A percentile compares a stretch with the other conserved stretches of the same genome.
phyloP scores from a whole-genome alignment of 2,797 vertebrate genomes.

The Martes flavigula region DNA sequence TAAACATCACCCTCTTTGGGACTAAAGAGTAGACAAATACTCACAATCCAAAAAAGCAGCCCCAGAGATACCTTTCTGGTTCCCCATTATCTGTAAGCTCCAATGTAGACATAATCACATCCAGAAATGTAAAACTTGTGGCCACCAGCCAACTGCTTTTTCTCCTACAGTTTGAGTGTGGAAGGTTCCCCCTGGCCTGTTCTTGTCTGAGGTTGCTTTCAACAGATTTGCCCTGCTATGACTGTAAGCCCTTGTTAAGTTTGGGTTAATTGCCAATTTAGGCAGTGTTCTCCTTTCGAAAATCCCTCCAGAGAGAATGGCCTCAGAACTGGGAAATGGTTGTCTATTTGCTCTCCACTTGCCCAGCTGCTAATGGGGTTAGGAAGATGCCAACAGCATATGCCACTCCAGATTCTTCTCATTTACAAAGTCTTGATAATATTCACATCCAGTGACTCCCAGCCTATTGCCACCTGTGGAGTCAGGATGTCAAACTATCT shows the following conservation, averaged over 20 bases:
- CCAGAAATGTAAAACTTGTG: background rate
- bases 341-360: constrained; percentile 59
- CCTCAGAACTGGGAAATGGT: constrained; percentile 62
- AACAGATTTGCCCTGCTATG: background rate
- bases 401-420: constrained; percentile 53
- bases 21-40: background rate
- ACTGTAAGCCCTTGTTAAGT: constrained; percentile 19
- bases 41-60: background rate
- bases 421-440: background rate
- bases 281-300: background rate
- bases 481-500: background rate
- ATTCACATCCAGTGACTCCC: background rate
- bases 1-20: background rate
- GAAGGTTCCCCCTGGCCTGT: background rate
- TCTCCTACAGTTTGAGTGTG: background rate
- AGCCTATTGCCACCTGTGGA: background rate
- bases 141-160: background rate
- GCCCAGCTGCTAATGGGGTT: constrained; percentile 61
- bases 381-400: constrained; percentile 53
- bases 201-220: background rate
- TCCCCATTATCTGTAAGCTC: background rate
- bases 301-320: background rate
- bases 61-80: background rate
- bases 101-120: background rate
- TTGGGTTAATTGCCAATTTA: constrained; percentile 38